Percentiles rank a stretch among this genome's conserved stretches.
Conservation (phyloP, 2,888 invertebrate genomes). For the Metellina segmentata region DNA sequence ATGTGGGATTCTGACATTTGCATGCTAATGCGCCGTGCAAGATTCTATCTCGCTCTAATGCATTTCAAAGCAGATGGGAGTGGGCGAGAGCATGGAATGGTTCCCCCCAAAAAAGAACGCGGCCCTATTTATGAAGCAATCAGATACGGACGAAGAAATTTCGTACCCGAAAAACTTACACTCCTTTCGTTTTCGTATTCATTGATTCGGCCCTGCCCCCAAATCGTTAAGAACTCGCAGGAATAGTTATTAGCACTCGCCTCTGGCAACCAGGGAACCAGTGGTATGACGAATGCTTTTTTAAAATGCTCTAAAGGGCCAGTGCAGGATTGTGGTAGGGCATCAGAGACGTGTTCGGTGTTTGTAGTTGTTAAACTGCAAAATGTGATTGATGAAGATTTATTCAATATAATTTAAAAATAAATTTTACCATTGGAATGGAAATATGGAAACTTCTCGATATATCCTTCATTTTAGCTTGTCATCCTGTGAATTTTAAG, state of each 20-base stretch:
- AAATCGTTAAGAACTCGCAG: too few relatives aligned
- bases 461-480: too few relatives aligned
- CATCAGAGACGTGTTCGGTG: not conserved
- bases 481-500: too few relatives aligned
- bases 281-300: not conserved
- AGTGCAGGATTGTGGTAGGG: not conserved
- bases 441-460: not conserved
- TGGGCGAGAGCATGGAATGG: not conserved
- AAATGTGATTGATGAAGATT: not conserved
- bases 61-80: not conserved
- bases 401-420: not conserved
- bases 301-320: not conserved
- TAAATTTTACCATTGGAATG: not conserved
- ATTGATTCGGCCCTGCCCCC: constrained; percentile 8
- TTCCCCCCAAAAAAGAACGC: not conserved
- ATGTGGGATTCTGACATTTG: constrained; percentile 23
- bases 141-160: not conserved
- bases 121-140: not conserved
- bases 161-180: constrained; percentile 33
- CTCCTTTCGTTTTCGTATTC: constrained; percentile 59
- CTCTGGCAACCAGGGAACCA: not conserved
- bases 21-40: constrained; percentile 21
- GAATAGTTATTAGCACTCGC: too few relatives aligned
- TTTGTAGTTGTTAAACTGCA: not conserved
- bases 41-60: constrained; percentile 7